phyloP scores from a whole-genome alignment of 2,113 vertebrate species.

The Pachyramphus minor region DNA sequence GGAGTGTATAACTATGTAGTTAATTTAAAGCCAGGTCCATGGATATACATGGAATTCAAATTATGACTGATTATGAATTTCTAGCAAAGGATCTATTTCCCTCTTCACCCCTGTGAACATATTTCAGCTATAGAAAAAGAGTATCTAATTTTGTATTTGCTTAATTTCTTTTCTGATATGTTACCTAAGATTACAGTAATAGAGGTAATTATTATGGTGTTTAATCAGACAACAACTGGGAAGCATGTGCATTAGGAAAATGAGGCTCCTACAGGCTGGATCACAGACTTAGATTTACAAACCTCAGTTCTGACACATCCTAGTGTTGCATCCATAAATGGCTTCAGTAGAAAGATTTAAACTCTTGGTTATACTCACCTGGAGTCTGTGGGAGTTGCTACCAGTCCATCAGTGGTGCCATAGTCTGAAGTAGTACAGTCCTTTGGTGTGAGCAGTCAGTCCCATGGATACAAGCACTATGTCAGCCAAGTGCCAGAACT shows the following conservation, averaged over 20 bases:
- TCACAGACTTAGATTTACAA: neutral
- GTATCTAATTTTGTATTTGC: neutral
- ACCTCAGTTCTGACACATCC: neutral
- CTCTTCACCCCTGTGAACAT: neutral
- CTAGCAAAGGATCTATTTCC: neutral
- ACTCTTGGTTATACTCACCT: neutral
- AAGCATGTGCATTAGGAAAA: neutral
- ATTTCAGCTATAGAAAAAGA: neutral
- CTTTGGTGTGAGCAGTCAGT: neutral
- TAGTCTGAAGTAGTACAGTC: neutral
- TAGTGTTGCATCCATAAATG: neutral
- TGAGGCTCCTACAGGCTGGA: neutral
- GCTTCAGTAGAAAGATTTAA: neutral
- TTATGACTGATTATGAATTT: neutral
- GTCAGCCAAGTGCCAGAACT: fast-evolving
- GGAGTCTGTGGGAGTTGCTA: neutral
- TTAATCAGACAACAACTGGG: neutral
- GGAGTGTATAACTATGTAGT: neutral
- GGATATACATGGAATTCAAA: neutral
- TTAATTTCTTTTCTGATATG: neutral
- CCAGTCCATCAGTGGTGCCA: too few species aligned
- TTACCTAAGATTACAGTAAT: neutral
- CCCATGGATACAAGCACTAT: fast-evolving
- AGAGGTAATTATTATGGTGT: neutral
- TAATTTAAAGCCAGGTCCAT: neutral